Evolutionary conservation across 2,888 invertebrate species (phyloP), one percentile per base, ranked within the genome.

Genomic region (Acleris cristana): DNA sequence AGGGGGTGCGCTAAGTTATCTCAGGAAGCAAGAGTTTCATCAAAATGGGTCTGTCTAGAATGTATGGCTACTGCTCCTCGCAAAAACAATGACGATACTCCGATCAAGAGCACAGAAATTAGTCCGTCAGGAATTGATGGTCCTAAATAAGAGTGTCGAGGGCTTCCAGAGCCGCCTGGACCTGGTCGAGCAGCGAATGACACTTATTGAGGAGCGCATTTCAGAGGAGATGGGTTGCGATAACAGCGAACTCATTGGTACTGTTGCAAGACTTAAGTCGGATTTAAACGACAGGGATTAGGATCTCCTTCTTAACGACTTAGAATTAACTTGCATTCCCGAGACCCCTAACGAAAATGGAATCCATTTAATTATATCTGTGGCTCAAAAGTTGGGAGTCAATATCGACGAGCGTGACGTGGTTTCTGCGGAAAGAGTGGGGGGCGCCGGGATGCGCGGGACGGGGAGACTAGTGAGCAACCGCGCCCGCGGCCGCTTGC

Each of bases 361-460:
- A 18, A 12, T 19, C 4, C 55, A 55, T 1, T 10, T 55, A 3
- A 1, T 55, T n/a, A 34, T n/a, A 18, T 12, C 34, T 18, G 55
- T 55, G 3, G 34, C 30, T 1, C 34, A 4, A 26, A 40, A 55
- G 19, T 18, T 55, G 18, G 55, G 55, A 12, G 55, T 55, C 34
- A n/a, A 18, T 4, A n/a, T 40, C 4, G 55, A 55, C 34, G 55
- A 55, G 34, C 55, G 55, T 1, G 54, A 54, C 18, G 18, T 54
- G 2, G 54, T 54, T 5, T 54, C 34, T 34, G 54, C 54, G 6
- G 16, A 12, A 12, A 7, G 54, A 7, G 34, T 54, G 0, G 54
- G 54, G 6, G 16, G 54, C 34, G 26, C 18, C 55, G 55, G 14
- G 30, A 30, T 2, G n/a, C 1, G 44, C 30, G 34, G 55, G 4